These are phyloP conservation scores for Podarcis muralis DNA, from an alignment of 2,113 vertebrate genomes.

Conservation along the genomic window DNA sequence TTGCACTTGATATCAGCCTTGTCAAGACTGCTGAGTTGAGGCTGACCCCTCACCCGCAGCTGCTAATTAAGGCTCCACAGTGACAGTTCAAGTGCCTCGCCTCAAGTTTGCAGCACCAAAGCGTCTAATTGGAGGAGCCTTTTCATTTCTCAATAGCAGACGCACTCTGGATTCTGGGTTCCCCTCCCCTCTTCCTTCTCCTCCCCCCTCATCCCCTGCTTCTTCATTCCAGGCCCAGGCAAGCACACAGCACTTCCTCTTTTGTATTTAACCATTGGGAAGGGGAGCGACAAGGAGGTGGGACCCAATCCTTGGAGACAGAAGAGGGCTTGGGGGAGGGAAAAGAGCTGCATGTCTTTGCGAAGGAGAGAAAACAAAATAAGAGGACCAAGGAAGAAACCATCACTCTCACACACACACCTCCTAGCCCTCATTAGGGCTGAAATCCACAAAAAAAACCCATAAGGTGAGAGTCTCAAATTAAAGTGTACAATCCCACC, in stretches of 20 bases:
- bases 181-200: not conserved
- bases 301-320: too few relatives aligned
- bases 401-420: not conserved
- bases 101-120: slow-evolving; percentile 79
- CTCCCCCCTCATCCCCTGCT: not conserved
- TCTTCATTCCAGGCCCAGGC: slow-evolving; percentile 65
- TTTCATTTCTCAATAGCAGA: slow-evolving; percentile 69
- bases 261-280: slow-evolving; percentile 2
- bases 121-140: slow-evolving; percentile 89
- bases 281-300: not conserved
- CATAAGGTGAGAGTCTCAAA: not conserved
- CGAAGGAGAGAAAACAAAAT: not conserved
- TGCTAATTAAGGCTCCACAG: slow-evolving; percentile 94
- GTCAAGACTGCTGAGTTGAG: slow-evolving; percentile 83
- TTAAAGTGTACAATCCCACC: not conserved
- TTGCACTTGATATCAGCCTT: slow-evolving; percentile 83
- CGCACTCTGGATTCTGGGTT: slow-evolving; percentile 53
- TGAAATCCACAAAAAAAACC: not conserved
- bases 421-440: slow-evolving; percentile 22
- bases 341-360: too few relatives aligned
- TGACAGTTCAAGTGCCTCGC: slow-evolving; percentile 89
- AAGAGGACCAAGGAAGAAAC: not conserved
- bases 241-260: slow-evolving; percentile 52
- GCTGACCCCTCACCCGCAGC: slow-evolving; percentile 87
- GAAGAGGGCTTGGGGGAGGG: not conserved